Base-by-base conservation (phyloP, 2,797 vertebrate genomes). In the Pipistrellus pygmaeus region DNA sequence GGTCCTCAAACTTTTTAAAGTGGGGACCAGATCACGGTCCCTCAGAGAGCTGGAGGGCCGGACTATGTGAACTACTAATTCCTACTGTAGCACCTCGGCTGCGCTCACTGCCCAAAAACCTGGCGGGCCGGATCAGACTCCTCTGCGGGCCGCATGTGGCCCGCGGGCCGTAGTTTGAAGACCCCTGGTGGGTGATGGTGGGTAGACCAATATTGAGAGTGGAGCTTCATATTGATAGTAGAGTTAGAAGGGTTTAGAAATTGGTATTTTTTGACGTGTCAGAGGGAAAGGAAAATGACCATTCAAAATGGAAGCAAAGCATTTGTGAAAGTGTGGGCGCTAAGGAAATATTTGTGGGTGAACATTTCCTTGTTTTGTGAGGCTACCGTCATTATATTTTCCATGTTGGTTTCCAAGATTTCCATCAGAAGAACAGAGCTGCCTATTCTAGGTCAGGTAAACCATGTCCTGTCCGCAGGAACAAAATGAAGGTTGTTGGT, bases 401-500 rank as follows among this genome's bases (percentile, higher is more conserved):
- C 91, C 71, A 89, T 30, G 89, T 95, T 90, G 82, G 38, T 60
- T 97, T 97, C 2, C 32, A 98, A 93, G 46, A 32, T 97, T 97
- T 95, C 81, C 80, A 75, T 46, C 89, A 96, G 95, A 72, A 96
- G 94, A 96, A 97, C 72, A 93, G 80, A 95, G 38, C 11, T 96
- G 23, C 46, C 81, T 96, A 55, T 96, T 97, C 46, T 96, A 95
- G 78, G 46, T 96, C 92, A 97, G 85, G 95, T 96, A 96, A 97
- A 96, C 88, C 86, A 94, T 76, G 95, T 97, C 66, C 53, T 96
- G 57, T 77, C 69, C 78, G 90, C 96, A 75, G 46, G 85, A 66
- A 95, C 93, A 95, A 97, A 96, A 95, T 62, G 84, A 94, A 97
- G 68, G 71, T 78, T 97, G 81, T 91, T 96, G 35, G 90, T 97